Percentiles rank a stretch among this genome's conserved stretches.
These are phyloP conservation scores for Anoplolepis gracilipes DNA, from an alignment of 1,140 invertebrate species.

Conservation along the genomic window DNA sequence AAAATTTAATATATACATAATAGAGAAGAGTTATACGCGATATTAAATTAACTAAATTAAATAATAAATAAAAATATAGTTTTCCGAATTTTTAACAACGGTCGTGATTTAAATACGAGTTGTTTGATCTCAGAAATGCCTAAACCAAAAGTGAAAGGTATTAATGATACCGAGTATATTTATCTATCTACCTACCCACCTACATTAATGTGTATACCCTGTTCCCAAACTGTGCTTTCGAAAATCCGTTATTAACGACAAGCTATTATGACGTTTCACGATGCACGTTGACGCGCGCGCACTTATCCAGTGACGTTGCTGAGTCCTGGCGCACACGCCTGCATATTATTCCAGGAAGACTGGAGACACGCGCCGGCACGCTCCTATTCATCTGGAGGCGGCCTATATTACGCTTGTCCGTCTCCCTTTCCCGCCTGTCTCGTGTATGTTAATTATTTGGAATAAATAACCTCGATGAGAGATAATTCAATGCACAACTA, in stretches of 20 bases:
- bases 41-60: too few relatives aligned
- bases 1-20: too few relatives aligned
- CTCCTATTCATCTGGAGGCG: slow-evolving; percentile 78
- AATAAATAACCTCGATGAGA: slow-evolving; percentile 31
- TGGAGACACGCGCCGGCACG: slow-evolving; percentile 84
- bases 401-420: slow-evolving; percentile 37
- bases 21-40: too few relatives aligned
- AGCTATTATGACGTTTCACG: slow-evolving; percentile 84
- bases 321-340: slow-evolving; percentile 49
- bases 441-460: slow-evolving; percentile 31
- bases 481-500: not conserved
- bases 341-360: slow-evolving; percentile 75
- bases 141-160: not conserved
- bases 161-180: not conserved
- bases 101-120: too few relatives aligned
- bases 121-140: not conserved
- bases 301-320: slow-evolving; percentile 40
- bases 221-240: slow-evolving; percentile 69
- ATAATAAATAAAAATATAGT: too few relatives aligned
- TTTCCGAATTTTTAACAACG: too few relatives aligned
- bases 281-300: slow-evolving; percentile 79
- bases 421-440: not conserved
- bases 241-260: slow-evolving; percentile 82
- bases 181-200: not conserved
- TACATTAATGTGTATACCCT: slow-evolving; percentile 22